Percentiles rank a stretch among this genome's conserved stretches.
Evolutionary conservation across 2,797 vertebrate genomes (phyloP).

Genomic region (Kryptolebias ocellatus): DNA sequence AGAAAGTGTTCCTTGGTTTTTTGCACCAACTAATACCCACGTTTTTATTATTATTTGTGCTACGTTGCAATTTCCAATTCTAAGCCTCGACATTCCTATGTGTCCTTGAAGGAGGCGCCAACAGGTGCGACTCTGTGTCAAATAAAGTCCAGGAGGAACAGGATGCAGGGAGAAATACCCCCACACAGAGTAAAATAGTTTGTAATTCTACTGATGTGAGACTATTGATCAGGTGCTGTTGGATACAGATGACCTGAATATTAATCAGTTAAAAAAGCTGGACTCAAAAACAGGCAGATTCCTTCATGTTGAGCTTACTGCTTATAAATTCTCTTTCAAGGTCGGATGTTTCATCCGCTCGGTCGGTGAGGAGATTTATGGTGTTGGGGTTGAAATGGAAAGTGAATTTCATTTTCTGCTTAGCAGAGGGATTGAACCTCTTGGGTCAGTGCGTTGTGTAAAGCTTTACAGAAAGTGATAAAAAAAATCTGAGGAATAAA

Average conservation of each 20-base stretch:
- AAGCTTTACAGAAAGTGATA: background rate
- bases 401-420: slow-evolving; percentile 24
- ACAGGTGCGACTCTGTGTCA: background rate
- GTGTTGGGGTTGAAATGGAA: slow-evolving; percentile 21
- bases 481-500: slow-evolving; percentile 4
- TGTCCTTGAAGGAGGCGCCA: slow-evolving; percentile 23
- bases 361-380: slow-evolving; percentile 17
- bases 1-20: too few species aligned
- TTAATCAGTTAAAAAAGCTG: background rate
- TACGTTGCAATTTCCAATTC: too few species aligned
- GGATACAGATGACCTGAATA: background rate
- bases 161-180: background rate
- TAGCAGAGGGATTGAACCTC: background rate
- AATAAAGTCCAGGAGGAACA: background rate
- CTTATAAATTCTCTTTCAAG: slow-evolving; percentile 9
- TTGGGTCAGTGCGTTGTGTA: background rate
- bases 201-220: background rate
- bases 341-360: background rate
- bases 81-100: background rate
- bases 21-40: background rate
- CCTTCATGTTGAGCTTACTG: background rate
- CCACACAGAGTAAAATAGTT: background rate
- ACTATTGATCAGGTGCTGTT: background rate
- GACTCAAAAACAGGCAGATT: slow-evolving; percentile 2
- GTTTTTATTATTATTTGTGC: background rate